These are phyloP conservation scores for Gryllus longicercus DNA, from an alignment of 2,888 invertebrate species.

Conservation along the genomic window DNA sequence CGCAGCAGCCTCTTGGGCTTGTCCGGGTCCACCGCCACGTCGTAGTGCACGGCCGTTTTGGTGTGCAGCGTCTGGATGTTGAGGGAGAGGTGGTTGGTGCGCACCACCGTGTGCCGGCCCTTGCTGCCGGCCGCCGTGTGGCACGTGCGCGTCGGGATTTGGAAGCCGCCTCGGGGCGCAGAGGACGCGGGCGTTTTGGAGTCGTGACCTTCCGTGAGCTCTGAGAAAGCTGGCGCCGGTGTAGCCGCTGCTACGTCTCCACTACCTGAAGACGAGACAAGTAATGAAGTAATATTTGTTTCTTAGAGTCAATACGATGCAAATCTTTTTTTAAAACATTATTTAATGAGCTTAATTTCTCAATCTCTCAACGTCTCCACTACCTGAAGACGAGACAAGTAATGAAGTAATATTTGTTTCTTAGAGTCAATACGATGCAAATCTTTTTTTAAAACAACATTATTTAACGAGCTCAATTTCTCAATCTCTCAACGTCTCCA, in stretches of 20 bases:
- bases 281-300: no score
- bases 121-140: constrained; percentile 43
- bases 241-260: background rate
- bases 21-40: constrained; percentile 68
- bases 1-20: constrained; percentile 63
- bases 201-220: background rate
- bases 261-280: background rate
- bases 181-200: background rate
- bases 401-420: no score
- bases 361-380: background rate
- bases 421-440: no score
- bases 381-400: background rate
- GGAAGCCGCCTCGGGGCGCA: background rate
- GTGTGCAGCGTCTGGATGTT: constrained; percentile 50
- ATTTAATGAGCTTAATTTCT: no score
- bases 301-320: no score
- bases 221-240: background rate
- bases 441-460: no score
- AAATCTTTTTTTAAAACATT: no score
- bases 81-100: constrained; percentile 65
- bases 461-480: no score
- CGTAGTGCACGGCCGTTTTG: constrained; percentile 67
- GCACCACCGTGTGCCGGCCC: constrained; percentile 51
- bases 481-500: no score
- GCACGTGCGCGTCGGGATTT: background rate